Evolutionary conservation across 2,113 vertebrate genomes (phyloP), one percentile per base, ranked within the genome.

Genomic region (Onychostruthus taczanowskii): DNA sequence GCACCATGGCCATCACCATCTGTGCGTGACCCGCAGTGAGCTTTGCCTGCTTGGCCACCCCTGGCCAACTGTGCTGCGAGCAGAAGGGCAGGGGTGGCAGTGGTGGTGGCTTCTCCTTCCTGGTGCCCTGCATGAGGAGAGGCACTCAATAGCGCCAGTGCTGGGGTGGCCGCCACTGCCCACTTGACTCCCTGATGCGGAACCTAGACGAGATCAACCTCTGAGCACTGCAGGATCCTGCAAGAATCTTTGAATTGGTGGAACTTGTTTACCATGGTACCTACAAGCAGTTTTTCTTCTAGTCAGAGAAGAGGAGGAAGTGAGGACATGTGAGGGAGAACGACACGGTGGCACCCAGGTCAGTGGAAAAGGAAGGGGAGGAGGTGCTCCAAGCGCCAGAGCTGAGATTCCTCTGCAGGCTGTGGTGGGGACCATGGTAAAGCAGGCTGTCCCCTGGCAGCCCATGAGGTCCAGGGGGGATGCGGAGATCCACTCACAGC

Each of bases 181-280:
- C 6, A 1, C 23, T 27, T 2, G 1, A 27, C 30, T n/a, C 22
- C 13, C 22, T 0, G 0, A 13, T 1, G 0, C 1, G 1, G 18
- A 78, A 52, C 18, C 37, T n/a, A 52, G 37, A n/a, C 0, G 2
- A n/a, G 18, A 52, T 63, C 47, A 22, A n/a, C 30, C 37, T 28
- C 49, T 64, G 37, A 35, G 76, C 3, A 0, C 24, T n/a, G 47
- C 4, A n/a, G 14, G 23, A n/a, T 43, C 47, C 59, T 49, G n/a
- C 13, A 39, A 24, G 56, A 49, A 31, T 47, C 20, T 63, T 63
- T 63, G 35, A 63, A 52, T 22, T 27, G 17, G 46, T 63, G 30
- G 30, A 63, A 33, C 22, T 78, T 52, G 59, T 26, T 78, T 41
- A 47, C 37, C n/a, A 13, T 17, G 30, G 35, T 39, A 41, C 16